Evolutionary conservation across 2,888 invertebrate genomes (phyloP).

Genomic region (Drosophila dives): DNA sequence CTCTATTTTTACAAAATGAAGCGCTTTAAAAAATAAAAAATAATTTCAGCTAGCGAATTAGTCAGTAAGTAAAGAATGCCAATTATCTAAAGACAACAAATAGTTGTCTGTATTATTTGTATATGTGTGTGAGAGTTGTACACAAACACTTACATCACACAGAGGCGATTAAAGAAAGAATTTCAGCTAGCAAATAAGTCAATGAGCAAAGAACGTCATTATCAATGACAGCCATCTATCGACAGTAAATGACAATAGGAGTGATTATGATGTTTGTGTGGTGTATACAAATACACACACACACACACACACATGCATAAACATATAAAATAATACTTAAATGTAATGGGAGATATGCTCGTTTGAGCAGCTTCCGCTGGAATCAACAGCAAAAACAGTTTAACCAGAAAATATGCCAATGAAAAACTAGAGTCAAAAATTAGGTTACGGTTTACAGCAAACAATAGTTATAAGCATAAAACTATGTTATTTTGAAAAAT

Average conservation of each 20-base stretch:
- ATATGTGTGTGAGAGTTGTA: constrained; percentile 27
- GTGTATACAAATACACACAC: constrained; percentile 4
- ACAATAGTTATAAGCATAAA: constrained; percentile 4
- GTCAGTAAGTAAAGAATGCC: constrained; percentile 25
- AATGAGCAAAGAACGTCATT: constrained; percentile 10
- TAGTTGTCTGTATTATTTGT: background rate
- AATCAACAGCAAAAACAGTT: constrained; percentile 21
- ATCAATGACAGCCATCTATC: constrained; percentile 2
- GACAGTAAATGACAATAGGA: background rate
- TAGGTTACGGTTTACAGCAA: constrained; percentile 47
- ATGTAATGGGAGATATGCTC: constrained; percentile 68
- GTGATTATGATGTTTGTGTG: background rate
- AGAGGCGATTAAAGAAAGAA: constrained; percentile 12
- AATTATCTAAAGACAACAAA: background rate
- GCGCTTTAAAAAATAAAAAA: constrained; percentile 8
- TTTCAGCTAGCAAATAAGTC: constrained; percentile 39
- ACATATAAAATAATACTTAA: constrained; percentile 22
- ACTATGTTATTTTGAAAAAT: background rate
- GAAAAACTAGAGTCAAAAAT: constrained; percentile 60
- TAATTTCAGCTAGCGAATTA: constrained; percentile 28
- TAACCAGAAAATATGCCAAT: constrained; percentile 49
- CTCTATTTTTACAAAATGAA: background rate
- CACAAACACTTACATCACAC: background rate
- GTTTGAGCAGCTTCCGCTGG: constrained; percentile 74
- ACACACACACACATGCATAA: constrained; percentile 4